A percentile compares a stretch with the other conserved stretches of the same genome.
Conservation (phyloP, 2,113 vertebrate genomes). For the Petroica traversi region DNA sequence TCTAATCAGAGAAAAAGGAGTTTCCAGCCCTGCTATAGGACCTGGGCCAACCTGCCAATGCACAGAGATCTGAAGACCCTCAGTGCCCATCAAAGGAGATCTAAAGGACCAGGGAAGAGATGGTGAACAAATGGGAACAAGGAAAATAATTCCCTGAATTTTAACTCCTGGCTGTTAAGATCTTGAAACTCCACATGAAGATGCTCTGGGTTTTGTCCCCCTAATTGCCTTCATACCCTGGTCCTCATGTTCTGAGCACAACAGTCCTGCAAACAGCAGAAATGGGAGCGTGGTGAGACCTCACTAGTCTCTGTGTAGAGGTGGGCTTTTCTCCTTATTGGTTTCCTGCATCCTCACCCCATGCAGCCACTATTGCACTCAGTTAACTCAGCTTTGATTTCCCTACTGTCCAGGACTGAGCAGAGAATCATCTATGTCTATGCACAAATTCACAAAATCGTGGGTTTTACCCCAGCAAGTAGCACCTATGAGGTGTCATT, state of each 20-base stretch:
- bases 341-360: neutral
- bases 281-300: neutral
- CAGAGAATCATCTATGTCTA: neutral
- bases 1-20: neutral
- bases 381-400: neutral
- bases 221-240: neutral
- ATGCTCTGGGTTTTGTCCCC: neutral
- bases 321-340: neutral
- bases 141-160: neutral
- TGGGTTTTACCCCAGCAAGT: neutral
- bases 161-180: neutral
- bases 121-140: accelerated
- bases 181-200: neutral
- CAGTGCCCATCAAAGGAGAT: neutral
- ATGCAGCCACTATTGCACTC: neutral
- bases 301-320: neutral
- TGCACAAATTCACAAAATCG: neutral
- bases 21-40: neutral
- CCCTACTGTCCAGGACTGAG: neutral
- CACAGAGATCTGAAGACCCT: neutral
- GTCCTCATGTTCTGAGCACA: neutral
- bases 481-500: neutral
- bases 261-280: neutral
- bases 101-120: neutral
- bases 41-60: neutral